These are phyloP conservation scores for Drosophila littoralis DNA, from an alignment of 1,140 invertebrate genomes.

Conservation along the genomic window DNA sequence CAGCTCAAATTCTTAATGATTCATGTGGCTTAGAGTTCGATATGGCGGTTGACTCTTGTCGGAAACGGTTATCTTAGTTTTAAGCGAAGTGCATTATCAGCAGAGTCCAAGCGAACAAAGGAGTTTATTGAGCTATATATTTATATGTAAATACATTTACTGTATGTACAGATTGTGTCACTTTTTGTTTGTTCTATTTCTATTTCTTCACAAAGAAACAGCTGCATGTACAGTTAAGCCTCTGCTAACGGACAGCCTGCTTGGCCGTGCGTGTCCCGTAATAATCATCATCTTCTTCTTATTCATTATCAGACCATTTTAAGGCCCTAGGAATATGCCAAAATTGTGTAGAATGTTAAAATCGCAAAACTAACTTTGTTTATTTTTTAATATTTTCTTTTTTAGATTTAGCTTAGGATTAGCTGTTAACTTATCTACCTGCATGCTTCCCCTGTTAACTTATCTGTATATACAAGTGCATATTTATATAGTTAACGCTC, in stretches of 20 bases:
- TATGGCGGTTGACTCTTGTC: constrained; percentile 1
- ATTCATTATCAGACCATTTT: too few relatives aligned
- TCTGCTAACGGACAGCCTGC: neutral
- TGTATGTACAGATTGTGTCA: constrained; percentile 1
- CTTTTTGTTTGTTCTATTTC: neutral
- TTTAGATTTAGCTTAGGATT: neutral
- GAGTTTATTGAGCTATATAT: too few relatives aligned
- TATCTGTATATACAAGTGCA: neutral
- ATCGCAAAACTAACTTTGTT: too few relatives aligned
- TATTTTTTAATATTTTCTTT: neutral
- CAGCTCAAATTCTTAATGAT: constrained; percentile 1
- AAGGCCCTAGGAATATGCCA: too few relatives aligned
- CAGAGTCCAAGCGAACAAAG: constrained; percentile 3
- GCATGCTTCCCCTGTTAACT: too few relatives aligned
- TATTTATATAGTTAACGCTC: constrained; percentile 13
- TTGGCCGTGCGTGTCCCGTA: too few relatives aligned
- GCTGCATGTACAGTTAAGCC: neutral
- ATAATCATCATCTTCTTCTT: too few relatives aligned
- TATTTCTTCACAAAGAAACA: neutral
- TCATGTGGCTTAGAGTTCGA: constrained; percentile 4
- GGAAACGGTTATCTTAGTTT: constrained; percentile 3
- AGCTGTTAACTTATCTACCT: constrained; percentile 8
- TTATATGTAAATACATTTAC: neutral
- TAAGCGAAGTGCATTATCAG: neutral
- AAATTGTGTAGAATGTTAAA: too few relatives aligned